Evolutionary conservation across 2,888 invertebrate species (phyloP), one percentile per base, ranked within the genome.

Genomic region (Andrena chrysosceles): DNA sequence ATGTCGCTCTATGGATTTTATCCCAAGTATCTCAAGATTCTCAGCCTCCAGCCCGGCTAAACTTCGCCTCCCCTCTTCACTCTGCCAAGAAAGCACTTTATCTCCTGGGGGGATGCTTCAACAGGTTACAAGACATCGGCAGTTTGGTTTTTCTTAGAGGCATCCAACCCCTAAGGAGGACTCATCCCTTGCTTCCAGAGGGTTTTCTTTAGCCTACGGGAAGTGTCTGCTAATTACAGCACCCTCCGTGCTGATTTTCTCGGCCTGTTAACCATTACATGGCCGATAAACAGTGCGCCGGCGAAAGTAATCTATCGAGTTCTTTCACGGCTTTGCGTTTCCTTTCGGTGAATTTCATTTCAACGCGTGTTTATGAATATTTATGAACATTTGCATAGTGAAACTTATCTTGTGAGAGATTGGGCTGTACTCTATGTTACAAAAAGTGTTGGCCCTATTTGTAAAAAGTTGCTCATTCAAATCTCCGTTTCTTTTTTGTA

Each of bases 101-200:
- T 90, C 91, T 90, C 74, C 60, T 71, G 82, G 80, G 89, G 88
- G 90, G 87, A 86, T 83, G 89, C 91, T 89, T 90, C 92, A 93
- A 93, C 92, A 93, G 93, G 92, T 93, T 93, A 91, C 90, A 92
- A 92, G 91, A 92, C 90, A 89, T 86, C 82, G 78, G 86, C 79
- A 82, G 82, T 71, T 80, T 42, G 60, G 84, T 75, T 83, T 84
- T 84, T 89, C 88, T 85, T 85, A 81, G 83, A 84, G 64, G 74
- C 81, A 72, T 26, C 60, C 75, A 54, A 62, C 70, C 82, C 89
- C 73, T 70, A 81, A 89, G 85, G 76, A 87, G 81, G 33, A 52
- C 71, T 77, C 82, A 70, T 64, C 79, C 77, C 66, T 59, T 29
- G 26, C 23, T 67, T 70, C 49, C 31, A 26, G 10, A 68, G 29